Base-by-base conservation (phyloP, 2,113 vertebrate species). In the Irena cyanogastra region DNA sequence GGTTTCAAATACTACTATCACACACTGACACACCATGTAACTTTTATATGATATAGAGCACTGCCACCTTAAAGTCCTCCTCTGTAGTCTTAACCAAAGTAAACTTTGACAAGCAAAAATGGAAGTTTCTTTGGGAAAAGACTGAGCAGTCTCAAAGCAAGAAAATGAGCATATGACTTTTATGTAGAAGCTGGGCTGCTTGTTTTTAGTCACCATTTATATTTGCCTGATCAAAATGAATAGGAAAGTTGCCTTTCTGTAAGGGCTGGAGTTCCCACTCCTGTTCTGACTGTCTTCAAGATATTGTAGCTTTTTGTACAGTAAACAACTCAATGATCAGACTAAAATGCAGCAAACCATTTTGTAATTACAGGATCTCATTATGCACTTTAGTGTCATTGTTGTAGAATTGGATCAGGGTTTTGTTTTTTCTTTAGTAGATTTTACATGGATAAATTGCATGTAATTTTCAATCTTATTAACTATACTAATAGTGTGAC, bases 401-500 rank as follows among this genome's bases (percentile, higher is more conserved):
- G 31, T 59, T 87, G 33, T 52, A 83, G 37, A 45, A 56, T 53
- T 77, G 45, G 63, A 33, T 33, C 81, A 30, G 10, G 24, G 24
- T 23, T 75, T 79, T 89, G n/a, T 68, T 94, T 97, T 90, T 75
- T 57, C 64, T 68, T 61, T 54, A 42, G 41, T 94, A 63, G 72
- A 60, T 84, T 90, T 90, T 77, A 87, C 41, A 52, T 65, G 53
- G 17, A 41, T 75, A 90, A 89, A 79, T 39, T 87, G 54, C 70
- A 95, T 92, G 86, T 57, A 24, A 44, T 84, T 95, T 92, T 95
- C 31, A 92, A 70, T 83, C 31, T 68, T 45, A 72, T 41, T 92
- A 88, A 54, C 41, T 50, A 30, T 87, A 49, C 90, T 87, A 66
- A 52, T 50, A 66, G 49, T 56, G 50, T 87, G 91, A 74, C 64